These are phyloP conservation scores for Psilanteris sp. DNA, from an alignment of 1,140 invertebrate genomes.

Conservation along the genomic window DNA sequence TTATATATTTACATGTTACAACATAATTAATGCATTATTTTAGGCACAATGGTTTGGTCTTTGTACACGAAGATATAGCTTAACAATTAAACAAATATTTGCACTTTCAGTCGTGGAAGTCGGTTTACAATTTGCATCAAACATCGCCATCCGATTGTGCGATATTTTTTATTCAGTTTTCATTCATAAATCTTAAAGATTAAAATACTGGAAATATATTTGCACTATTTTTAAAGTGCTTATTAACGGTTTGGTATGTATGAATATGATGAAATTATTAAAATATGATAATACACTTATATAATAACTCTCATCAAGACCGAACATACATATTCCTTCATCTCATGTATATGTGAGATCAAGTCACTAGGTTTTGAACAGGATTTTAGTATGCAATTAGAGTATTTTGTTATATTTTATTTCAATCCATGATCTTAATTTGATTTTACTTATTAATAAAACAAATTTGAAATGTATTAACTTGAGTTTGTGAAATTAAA, in stretches of 20 bases:
- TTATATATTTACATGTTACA: conserved; percentile 48
- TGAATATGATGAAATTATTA: conserved; percentile 10
- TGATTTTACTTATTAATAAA: too few relatives aligned
- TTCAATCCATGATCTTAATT: too few relatives aligned
- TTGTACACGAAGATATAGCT: conserved; percentile 65
- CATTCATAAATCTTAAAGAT: conserved; percentile 5
- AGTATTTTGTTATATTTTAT: too few relatives aligned
- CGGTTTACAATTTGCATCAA: conserved; percentile 2
- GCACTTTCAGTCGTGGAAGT: conserved; percentile 64
- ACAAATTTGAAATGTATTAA: too few relatives aligned
- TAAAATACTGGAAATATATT: conserved; percentile 47
- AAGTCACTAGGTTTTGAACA: too few relatives aligned
- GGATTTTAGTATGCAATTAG: too few relatives aligned
- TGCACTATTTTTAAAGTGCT: conserved; percentile 24
- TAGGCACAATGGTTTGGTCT: conserved; percentile 67
- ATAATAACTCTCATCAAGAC: not conserved
- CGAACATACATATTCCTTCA: not conserved
- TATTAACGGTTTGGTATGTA: conserved; percentile 6
- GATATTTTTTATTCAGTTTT: conserved; percentile 1
- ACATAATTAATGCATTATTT: conserved; percentile 39
- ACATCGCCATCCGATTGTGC: conserved; percentile 13
- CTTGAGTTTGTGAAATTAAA: too few relatives aligned
- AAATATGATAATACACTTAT: not conserved
- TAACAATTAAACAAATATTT: conserved; percentile 70
- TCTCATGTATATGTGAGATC: too few relatives aligned